Conservation (phyloP, 1,140 invertebrate species). For the Drosophila sp. region DNA sequence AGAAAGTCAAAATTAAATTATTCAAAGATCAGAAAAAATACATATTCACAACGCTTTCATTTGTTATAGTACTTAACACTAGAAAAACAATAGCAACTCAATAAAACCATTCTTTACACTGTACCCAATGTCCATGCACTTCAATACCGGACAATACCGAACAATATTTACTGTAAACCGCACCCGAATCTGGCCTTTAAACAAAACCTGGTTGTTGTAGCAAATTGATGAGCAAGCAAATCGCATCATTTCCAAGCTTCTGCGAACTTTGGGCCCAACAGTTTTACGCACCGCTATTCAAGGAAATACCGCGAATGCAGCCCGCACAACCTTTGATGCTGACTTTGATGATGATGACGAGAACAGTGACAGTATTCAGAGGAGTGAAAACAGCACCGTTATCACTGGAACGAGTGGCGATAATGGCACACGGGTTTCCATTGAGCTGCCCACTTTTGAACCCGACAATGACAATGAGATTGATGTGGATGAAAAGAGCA, state of each 20-base stretch:
- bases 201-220: slow-evolving; percentile 85
- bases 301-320: slow-evolving; percentile 75
- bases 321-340: slow-evolving; percentile 78
- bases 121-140: neutral
- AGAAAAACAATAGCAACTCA: neutral
- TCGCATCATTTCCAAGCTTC: slow-evolving; percentile 88
- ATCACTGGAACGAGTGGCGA: slow-evolving; percentile 62
- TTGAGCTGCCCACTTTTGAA: slow-evolving; percentile 86
- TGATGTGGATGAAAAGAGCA: slow-evolving; percentile 57
- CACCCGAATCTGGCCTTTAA: slow-evolving; percentile 24
- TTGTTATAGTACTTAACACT: neutral
- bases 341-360: slow-evolving; percentile 82
- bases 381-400: slow-evolving; percentile 32
- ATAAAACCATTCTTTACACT: neutral
- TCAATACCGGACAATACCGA: slow-evolving; percentile 6
- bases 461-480: slow-evolving; percentile 84
- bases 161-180: slow-evolving; percentile 5
- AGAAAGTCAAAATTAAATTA: too few relatives aligned
- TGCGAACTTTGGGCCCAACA: slow-evolving; percentile 88
- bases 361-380: slow-evolving; percentile 27
- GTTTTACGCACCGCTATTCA: slow-evolving; percentile 86
- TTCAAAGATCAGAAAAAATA: too few relatives aligned
- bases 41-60: neutral
- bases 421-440: slow-evolving; percentile 79
- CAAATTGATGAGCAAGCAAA: slow-evolving; percentile 92